Evolutionary conservation across 2,113 vertebrate genomes (phyloP).

Genomic region (Mustela lutreola): DNA sequence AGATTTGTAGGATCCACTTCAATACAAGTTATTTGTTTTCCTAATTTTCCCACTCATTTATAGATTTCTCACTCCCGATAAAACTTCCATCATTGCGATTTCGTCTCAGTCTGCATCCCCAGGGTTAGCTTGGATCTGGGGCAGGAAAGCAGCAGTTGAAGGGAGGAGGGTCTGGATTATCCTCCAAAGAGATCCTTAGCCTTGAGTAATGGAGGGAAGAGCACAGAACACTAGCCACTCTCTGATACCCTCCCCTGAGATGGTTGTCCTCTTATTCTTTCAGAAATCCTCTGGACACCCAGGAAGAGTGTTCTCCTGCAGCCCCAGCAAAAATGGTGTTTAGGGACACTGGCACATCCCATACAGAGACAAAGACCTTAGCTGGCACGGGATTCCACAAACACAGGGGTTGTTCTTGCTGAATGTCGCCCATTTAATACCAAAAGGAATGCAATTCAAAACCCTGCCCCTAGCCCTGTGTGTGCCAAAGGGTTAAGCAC

Average conservation of each 20-base stretch:
- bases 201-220: neutral
- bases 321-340: neutral
- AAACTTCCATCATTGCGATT: neutral
- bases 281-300: neutral
- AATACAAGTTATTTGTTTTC: neutral
- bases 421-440: neutral
- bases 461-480: neutral
- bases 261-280: neutral
- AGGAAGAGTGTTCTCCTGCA: neutral
- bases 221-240: neutral
- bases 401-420: neutral
- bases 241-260: neutral
- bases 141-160: neutral
- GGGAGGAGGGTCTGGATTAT: neutral
- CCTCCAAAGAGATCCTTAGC: neutral
- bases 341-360: neutral
- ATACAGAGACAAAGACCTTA: neutral
- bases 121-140: neutral
- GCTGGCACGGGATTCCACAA: neutral
- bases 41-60: neutral
- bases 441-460: neutral
- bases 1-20: neutral
- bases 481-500: neutral
- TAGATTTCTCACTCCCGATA: neutral
- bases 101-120: neutral